Base-by-base conservation (phyloP, 1,140 invertebrate genomes). In the Monomorium pharaonis region DNA sequence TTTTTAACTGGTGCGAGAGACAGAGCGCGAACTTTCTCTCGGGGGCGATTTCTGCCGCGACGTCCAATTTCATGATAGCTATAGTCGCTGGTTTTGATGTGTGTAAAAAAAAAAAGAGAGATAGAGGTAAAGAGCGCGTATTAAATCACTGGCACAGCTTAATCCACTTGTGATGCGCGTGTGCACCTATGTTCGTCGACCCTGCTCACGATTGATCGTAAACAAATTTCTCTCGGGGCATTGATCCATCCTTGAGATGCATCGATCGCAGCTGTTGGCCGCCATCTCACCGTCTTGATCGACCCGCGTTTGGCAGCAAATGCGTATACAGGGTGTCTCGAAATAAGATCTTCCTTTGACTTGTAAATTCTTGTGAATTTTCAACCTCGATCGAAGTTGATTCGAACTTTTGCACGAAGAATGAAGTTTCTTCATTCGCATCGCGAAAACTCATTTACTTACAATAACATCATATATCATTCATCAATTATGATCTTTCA, bases 171-270 rank as follows among this genome's bases (percentile, higher is more conserved):
- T 1, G 9, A 44, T 49, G 6, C 51, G n/a, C 21, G 24, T 24
- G 27, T 30, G 27, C 56, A 49, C 12, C 21, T 49, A 51, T 18
- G 77, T 51, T 60, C 16, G 7, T 33, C 69, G 21, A 72, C 18
- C 18, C 24, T 81, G 51, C 18, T 21, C 51, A 27, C 44, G 69
- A 77, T 87, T 18, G 70, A 88, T 76, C 67, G 56, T 88, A 88
- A 88, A 75, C 87, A 88, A 88, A 88, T 87, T 84, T 87, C 56
- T 74, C 12, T 67, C 58, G n/a, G 74, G 67, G 47, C 84, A 87
- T 83, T 63, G 70, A 88, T 88, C 70, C 60, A 49, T 60, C 6
- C 37, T 49, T 42, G 60, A 49, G 56, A 75, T 49, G 49, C 30
- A 63, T 51, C 30, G 51, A 67, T 84, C 58, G 70, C 37, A 84